Conservation (phyloP, 1,140 invertebrate genomes). For the Lordiphosa stackelbergi region DNA sequence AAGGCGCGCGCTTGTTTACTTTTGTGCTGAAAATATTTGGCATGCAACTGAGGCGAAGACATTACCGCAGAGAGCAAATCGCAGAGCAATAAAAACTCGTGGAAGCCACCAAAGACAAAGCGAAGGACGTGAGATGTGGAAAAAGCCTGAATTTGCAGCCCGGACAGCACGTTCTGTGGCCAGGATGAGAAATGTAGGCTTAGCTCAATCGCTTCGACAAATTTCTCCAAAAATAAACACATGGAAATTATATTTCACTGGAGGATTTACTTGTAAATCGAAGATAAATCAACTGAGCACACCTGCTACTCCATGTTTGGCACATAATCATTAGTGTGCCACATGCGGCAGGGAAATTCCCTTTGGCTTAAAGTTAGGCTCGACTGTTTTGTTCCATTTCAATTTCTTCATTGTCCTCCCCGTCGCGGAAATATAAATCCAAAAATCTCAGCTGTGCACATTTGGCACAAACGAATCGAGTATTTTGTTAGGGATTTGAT, state of each 20-base stretch:
- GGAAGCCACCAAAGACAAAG: constrained; percentile 23
- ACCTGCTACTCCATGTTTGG: constrained; percentile 30
- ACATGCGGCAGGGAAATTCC: not conserved
- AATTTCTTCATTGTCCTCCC: constrained; percentile 35
- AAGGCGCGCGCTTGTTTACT: constrained; percentile 58
- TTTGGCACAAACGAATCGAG: constrained; percentile 44
- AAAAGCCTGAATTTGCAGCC: constrained; percentile 11
- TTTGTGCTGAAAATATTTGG: constrained; percentile 66
- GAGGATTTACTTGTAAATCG: constrained; percentile 65
- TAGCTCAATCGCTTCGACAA: constrained; percentile 48
- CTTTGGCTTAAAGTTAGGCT: constrained; percentile 38
- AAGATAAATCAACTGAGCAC: constrained; percentile 54
- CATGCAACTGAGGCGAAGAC: constrained; percentile 61
- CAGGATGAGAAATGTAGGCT: constrained; percentile 18
- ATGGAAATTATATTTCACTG: constrained; percentile 68
- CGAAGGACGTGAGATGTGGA: constrained; percentile 14
- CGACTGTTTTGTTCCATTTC: constrained; percentile 51
- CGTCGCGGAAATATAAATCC: constrained; percentile 15
- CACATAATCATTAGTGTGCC: constrained; percentile 39
- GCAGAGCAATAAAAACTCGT: constrained; percentile 15
- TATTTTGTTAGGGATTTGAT: constrained; percentile 64
- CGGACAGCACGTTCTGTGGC: too few species aligned
- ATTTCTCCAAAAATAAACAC: constrained; percentile 58
- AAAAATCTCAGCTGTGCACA: constrained; percentile 53
- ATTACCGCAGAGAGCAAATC: constrained; percentile 46